Conservation (phyloP, 2,888 invertebrate species). For the Rhagonycha lutea region DNA sequence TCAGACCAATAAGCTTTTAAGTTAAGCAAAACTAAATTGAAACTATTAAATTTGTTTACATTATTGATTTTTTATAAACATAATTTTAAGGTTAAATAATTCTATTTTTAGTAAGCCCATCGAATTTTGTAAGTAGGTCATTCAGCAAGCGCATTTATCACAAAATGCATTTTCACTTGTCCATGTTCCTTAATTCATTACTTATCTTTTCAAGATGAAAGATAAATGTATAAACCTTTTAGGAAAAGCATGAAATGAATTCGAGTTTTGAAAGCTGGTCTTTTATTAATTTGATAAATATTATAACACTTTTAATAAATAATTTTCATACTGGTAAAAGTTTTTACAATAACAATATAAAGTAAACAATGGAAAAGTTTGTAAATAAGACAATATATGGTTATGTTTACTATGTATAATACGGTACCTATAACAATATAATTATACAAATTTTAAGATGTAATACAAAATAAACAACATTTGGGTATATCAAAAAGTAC, state of each 20-base stretch:
- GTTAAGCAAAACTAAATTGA: background rate
- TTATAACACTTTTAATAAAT: background rate
- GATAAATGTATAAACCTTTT: background rate
- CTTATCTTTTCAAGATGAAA: background rate
- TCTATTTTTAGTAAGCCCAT: background rate
- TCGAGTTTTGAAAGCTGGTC: background rate
- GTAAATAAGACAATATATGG: background rate
- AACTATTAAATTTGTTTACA: background rate
- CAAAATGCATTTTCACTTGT: slow-evolving; percentile 18
- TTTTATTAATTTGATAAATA: background rate
- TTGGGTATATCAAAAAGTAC: too few relatives aligned
- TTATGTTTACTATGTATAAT: too few relatives aligned
- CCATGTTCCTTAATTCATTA: background rate
- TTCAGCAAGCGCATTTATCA: slow-evolving; percentile 2
- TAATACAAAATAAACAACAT: too few relatives aligned
- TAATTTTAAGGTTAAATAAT: background rate
- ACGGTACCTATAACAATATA: too few relatives aligned
- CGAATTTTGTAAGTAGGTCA: slow-evolving; percentile 17
- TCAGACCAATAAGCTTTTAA: background rate
- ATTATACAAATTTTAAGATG: too few relatives aligned
- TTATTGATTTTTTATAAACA: background rate
- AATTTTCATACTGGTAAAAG: background rate
- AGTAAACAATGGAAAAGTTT: background rate
- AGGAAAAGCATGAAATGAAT: background rate
- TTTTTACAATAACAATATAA: background rate